Base-by-base conservation (phyloP, 1,140 invertebrate genomes). In the Zaprionus ghesquierei region DNA sequence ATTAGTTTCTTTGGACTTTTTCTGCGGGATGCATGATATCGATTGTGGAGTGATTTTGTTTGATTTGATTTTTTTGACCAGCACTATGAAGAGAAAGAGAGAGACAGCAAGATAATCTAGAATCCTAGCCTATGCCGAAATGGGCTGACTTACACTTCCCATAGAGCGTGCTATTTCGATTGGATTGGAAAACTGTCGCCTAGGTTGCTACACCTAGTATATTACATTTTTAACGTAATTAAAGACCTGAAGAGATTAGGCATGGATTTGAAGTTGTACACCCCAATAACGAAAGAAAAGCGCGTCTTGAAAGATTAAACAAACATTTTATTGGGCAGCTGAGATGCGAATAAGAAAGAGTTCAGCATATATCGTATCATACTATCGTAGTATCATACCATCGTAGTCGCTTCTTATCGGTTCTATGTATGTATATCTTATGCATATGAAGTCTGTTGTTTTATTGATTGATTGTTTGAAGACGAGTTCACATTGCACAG, bases 371-470 rank as follows among this genome's bases (percentile, higher is more conserved):
- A 38, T 58, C 20, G 27, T 69, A 29, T 25, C 27, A 61, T 49
- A 79, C 49, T 49, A 61, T 60, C 38, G 12, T 22, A 5, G 27
- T 1, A 29, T 29, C 27, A 29, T 8, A 8, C 6, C 12, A 55
- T 55, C 1, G n/a, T 60, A 61, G 44, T 59, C 38, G 38, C 38
- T 31, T 59, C 27, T 33, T 38, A 27, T 54, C n/a, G 31, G n/a
- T 60, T 29, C 55, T 46, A 49, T 41, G 33, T 54, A 55, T 54
- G 31, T 41, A 44, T 55, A 53, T 62, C 18, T 23, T 77, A 66
- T 69, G 35, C 65, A 69, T 80, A 80, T 76, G 54, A 74, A 84
- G 81, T 77, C 81, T 84, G 80, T 84, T 60, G 81, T 84, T 77
- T 84, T 69, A 80, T 80, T 84, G 75, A 69, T 74, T 51, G 63